phyloP scores from a whole-genome alignment of 2,888 invertebrate genomes.

The Drosophila longiperda region DNA sequence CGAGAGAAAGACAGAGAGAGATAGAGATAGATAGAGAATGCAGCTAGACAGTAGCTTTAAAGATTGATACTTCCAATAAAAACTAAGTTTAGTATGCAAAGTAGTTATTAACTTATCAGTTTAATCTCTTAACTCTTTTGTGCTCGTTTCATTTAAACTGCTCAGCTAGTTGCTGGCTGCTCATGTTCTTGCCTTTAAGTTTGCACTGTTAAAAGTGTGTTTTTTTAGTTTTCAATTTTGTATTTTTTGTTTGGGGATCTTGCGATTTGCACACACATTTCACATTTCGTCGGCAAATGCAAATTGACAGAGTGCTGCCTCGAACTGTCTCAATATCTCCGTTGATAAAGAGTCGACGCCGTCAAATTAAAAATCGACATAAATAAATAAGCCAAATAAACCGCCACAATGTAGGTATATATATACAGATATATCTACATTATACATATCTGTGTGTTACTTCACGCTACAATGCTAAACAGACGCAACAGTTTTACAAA shows the following conservation, averaged over 20 bases:
- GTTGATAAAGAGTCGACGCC: conserved; percentile 49
- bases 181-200: conserved; percentile 1
- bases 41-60: conserved; percentile 32
- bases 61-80: conserved; percentile 18
- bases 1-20: neutral
- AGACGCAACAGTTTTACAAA: conserved; percentile 46
- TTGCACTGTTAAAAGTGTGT: conserved; percentile 9
- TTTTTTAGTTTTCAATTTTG: conserved; percentile 3
- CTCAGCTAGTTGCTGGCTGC: conserved; percentile 23
- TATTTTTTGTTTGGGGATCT: neutral
- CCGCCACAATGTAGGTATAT: conserved; percentile 11
- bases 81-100: conserved; percentile 10
- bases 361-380: conserved; percentile 65
- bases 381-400: conserved; percentile 65
- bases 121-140: conserved; percentile 13
- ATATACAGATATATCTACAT: neutral
- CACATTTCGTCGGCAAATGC: conserved; percentile 49
- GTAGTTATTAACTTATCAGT: conserved; percentile 26
- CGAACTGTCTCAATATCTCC: conserved; percentile 28
- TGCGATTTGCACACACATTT: conserved; percentile 46
- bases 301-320: conserved; percentile 34
- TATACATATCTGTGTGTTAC: conserved; percentile 9
- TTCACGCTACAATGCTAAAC: conserved; percentile 76
- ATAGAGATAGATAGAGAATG: neutral
- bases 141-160: conserved; percentile 31